A percentile compares a stretch with the other conserved stretches of the same genome.
These are phyloP conservation scores for Clivina fossor DNA, from an alignment of 2,888 invertebrate species.

Conservation along the genomic window DNA sequence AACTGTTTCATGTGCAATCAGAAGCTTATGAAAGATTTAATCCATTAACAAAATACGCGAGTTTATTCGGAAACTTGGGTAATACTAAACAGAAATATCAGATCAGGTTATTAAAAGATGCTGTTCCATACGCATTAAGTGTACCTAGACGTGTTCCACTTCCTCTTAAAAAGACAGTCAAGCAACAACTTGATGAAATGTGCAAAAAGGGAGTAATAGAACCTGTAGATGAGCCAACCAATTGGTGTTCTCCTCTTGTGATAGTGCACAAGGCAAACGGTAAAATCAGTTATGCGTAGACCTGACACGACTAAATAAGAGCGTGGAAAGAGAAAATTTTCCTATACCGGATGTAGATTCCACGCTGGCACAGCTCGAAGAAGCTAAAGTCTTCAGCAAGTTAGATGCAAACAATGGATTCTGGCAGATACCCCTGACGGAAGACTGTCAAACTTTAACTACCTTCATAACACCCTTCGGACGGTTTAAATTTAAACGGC, in stretches of 20 bases:
- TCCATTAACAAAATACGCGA: constrained; percentile 14
- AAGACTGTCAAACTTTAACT: constrained; percentile 7
- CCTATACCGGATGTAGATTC: constrained; percentile 19
- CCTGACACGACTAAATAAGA: constrained; percentile 18
- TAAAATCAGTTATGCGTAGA: constrained; percentile 26
- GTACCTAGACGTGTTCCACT: constrained; percentile 28
- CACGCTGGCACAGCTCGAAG: constrained; percentile 13
- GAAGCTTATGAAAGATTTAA: constrained; percentile 15
- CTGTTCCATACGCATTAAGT: constrained; percentile 16
- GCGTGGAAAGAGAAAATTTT: constrained; percentile 24
- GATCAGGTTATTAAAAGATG: constrained; percentile 20
- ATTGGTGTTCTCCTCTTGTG: constrained; percentile 25
- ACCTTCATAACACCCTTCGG: constrained; percentile 30
- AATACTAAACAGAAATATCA: constrained; percentile 46
- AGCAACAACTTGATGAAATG: constrained; percentile 26
- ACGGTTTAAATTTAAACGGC: constrained; percentile 15
- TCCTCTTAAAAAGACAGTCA: constrained; percentile 14
- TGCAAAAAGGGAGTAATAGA: constrained; percentile 23
- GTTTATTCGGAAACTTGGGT: constrained; percentile 79
- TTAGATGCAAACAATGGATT: constrained; percentile 33
- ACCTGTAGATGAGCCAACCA: constrained; percentile 26
- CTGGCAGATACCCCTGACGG: constrained; percentile 32
- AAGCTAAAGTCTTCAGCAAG: constrained; percentile 24
- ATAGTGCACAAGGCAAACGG: constrained; percentile 18
- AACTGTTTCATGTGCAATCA: constrained; percentile 11